Evolutionary conservation across 2,797 vertebrate genomes (phyloP).

Genomic region (Tachyglossus aculeatus): DNA sequence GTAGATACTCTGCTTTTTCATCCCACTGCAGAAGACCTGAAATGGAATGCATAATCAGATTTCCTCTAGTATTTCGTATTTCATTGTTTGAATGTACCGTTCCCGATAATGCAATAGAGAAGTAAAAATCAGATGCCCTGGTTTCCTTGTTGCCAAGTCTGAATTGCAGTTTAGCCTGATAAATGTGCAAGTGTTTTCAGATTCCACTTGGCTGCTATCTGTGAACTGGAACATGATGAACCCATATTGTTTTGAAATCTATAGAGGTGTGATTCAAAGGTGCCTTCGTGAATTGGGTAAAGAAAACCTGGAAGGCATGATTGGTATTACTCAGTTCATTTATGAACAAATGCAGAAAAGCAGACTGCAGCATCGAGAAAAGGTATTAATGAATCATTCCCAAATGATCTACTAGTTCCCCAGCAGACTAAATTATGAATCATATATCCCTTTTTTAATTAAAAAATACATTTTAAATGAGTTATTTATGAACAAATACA

Average conservation of each 20-base stretch:
- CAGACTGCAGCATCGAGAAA: slow-evolving; percentile 36
- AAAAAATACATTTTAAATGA: slow-evolving; percentile 62
- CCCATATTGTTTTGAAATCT: slow-evolving; percentile 53
- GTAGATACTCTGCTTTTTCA: slow-evolving; percentile 2
- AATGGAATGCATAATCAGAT: background rate
- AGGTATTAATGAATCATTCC: slow-evolving; percentile 50
- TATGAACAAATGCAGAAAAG: slow-evolving; percentile 50
- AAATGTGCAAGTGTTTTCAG: slow-evolving; percentile 37
- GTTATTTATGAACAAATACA: slow-evolving; percentile 64
- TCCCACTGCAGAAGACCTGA: background rate
- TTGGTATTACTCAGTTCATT: slow-evolving; percentile 22
- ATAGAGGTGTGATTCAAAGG: slow-evolving; percentile 31
- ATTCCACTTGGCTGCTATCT: slow-evolving; percentile 26
- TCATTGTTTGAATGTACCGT: slow-evolving; percentile 10
- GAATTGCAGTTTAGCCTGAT: slow-evolving; percentile 30
- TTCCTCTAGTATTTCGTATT: slow-evolving; percentile 15
- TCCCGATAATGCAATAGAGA: background rate
- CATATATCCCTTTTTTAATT: slow-evolving; percentile 60
- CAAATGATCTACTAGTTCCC: slow-evolving; percentile 39
- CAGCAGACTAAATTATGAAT: slow-evolving; percentile 50
- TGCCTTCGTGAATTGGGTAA: slow-evolving; percentile 22
- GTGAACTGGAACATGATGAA: slow-evolving; percentile 26
- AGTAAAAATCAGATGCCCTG: slow-evolving; percentile 3
- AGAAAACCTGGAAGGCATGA: slow-evolving; percentile 25
- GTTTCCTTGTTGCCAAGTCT: slow-evolving; percentile 36